phyloP scores from a whole-genome alignment of 2,113 vertebrate species.

The Mus musculus region GRCm39 chr6:87448501-87449000 shows the following conservation, averaged over 20 bases:
- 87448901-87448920: too few species aligned
- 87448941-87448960: slow-evolving; percentile 24
- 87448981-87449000: background rate
- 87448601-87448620: background rate
- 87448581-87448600: background rate
- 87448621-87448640: background rate
- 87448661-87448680: background rate
- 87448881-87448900: background rate
- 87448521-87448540: background rate
- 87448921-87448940: background rate
- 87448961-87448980: background rate
- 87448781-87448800: background rate
- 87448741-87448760: background rate
- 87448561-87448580: background rate
- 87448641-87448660: background rate
- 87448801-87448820: background rate
- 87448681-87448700: background rate
- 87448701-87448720: background rate
- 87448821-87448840: background rate
- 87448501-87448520: background rate
- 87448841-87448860: background rate
- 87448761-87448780: background rate
- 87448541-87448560: background rate
- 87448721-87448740: background rate
- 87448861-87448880: background rate